Conservation (phyloP, 2,888 invertebrate genomes). For the Hecatera dysodea region DNA sequence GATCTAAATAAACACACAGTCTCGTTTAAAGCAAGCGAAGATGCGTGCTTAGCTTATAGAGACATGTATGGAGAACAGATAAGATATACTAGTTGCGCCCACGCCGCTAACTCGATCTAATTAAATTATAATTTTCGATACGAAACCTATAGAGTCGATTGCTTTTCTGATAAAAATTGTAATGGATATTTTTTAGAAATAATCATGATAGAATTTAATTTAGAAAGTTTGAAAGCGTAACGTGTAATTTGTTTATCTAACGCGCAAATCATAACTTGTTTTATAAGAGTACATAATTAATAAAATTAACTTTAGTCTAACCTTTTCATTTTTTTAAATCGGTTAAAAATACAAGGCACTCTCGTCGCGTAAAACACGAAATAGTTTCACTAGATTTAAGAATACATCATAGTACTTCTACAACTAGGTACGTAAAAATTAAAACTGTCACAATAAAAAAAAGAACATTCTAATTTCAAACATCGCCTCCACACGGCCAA, state of each 20-base stretch:
- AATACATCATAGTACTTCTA: too few relatives aligned
- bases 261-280: slow-evolving; percentile 42
- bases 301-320: slow-evolving; percentile 1
- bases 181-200: slow-evolving; percentile 37
- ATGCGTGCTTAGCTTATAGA: slow-evolving; percentile 47
- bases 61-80: slow-evolving; percentile 60
- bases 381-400: not conserved
- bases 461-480: slow-evolving; percentile 57
- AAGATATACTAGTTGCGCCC: slow-evolving; percentile 71
- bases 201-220: slow-evolving; percentile 37
- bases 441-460: slow-evolving; percentile 53
- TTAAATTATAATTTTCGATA: slow-evolving; percentile 83
- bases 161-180: slow-evolving; percentile 64
- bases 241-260: slow-evolving; percentile 53
- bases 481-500: slow-evolving; percentile 61
- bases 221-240: slow-evolving; percentile 49
- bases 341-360: not conserved
- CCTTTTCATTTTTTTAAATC: too few relatives aligned
- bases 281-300: not conserved
- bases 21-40: slow-evolving; percentile 41
- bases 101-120: slow-evolving; percentile 78
- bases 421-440: slow-evolving; percentile 19
- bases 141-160: slow-evolving; percentile 73
- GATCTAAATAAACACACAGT: slow-evolving; percentile 12
- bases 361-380: not conserved